Base-by-base conservation (phyloP, 2,888 invertebrate genomes). In the Julus scandinavius region DNA sequence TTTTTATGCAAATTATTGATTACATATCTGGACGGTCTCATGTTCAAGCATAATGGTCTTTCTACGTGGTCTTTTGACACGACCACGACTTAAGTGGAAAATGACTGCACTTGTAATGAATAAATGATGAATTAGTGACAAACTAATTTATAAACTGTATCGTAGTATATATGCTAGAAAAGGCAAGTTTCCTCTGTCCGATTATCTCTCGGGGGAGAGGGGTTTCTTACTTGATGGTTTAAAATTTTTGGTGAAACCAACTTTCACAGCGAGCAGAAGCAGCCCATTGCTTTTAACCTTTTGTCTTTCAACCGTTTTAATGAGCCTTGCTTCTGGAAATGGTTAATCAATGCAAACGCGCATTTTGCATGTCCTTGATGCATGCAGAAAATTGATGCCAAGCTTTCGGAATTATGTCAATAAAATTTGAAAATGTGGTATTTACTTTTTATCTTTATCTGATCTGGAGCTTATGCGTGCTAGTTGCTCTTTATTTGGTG, bases 401-500 rank as follows among this genome's bases (percentile, higher is more conserved):
- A 72, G 72, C 72, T 72, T 72, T 72, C 72, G 29, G 29, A 72
- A 72, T 72, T 72, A 72, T 72, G 72, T 72, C 72, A 72, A 72
- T 72, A 72, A 72, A 72, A 72, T 72, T 72, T 72, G 9, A 72
- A 72, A 72, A 72, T 72, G 72, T 29, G 72, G 72, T 72, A 72
- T 72, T 72, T 72, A 72, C 29, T 72, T 72, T 72, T 72, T 72
- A 72, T 72, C 72, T 72, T 72, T 72, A 29, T 72, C n/a, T 72
- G 72, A 72, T 72, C 72, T 72, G 72, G 72, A 72, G 72, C 72
- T 72, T 72, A 72, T 29, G 72, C 29, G 72, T 72, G 72, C 72
- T 72, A 72, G 72, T 72, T 72, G 72, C 72, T 72, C 72, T 72
- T 72, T 72, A 72, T 72, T 72, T 72, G 72, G 72, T 72, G 72